Evolutionary conservation across 2,797 vertebrate genomes (phyloP).

Genomic region (Pyrocephalus nanus): DNA sequence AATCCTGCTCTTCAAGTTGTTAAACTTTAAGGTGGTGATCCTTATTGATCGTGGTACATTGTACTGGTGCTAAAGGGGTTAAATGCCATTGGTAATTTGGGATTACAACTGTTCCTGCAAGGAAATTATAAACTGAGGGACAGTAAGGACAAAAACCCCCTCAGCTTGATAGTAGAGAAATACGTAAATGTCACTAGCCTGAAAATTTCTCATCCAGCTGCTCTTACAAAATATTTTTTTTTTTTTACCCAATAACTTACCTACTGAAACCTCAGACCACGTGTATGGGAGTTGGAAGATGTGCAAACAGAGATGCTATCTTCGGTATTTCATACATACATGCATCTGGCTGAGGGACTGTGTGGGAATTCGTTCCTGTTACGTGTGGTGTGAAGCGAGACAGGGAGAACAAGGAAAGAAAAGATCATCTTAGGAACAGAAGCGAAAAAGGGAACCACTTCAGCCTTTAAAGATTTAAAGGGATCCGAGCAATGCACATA

Average conservation of each 20-base stretch:
- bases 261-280: constrained; percentile 72
- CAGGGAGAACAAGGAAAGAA: constrained; percentile 18
- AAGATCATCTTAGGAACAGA: constrained; percentile 8
- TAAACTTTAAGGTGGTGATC: constrained; percentile 76
- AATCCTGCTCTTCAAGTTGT: constrained; percentile 72
- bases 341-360: constrained; percentile 72
- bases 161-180: not conserved
- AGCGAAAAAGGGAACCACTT: not conserved
- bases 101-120: constrained; percentile 40
- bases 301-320: constrained; percentile 69
- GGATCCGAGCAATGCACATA: constrained; percentile 48
- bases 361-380: constrained; percentile 71
- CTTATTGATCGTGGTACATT: constrained; percentile 56
- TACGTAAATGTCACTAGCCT: constrained; percentile 33
- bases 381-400: constrained; percentile 49
- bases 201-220: constrained; percentile 36
- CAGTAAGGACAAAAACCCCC: not conserved
- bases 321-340: constrained; percentile 65
- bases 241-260: constrained; percentile 56
- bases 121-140: constrained; percentile 49
- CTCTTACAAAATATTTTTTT: constrained; percentile 46
- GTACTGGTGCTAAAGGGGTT: constrained; percentile 64
- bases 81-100: constrained; percentile 59
- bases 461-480: constrained; percentile 65
- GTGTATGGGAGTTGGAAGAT: constrained; percentile 73